Conservation (phyloP, 2,113 vertebrate genomes). For the Xyliphius kryptos region DNA sequence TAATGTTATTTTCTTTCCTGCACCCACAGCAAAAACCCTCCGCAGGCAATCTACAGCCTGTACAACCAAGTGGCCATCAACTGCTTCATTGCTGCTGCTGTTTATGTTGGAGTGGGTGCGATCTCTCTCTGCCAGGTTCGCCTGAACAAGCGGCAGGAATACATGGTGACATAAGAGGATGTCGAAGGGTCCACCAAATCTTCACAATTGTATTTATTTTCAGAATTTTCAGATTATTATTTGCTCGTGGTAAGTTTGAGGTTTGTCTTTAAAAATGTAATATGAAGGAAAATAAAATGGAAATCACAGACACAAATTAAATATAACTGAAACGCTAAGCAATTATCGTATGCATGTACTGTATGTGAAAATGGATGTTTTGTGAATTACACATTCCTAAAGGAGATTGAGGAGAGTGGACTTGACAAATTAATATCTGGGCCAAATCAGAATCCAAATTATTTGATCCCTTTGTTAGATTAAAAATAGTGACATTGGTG, state of each 20-base stretch:
- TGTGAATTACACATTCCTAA: slow-evolving; percentile 1
- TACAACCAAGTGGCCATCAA: slow-evolving; percentile 88
- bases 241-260: too few species aligned
- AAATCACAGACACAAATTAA: too few species aligned
- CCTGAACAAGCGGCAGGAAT: slow-evolving; percentile 87
- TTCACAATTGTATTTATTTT: too few species aligned
- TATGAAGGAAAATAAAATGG: too few species aligned
- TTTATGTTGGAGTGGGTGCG: slow-evolving; percentile 79
- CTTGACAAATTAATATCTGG: not conserved
- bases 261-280: too few species aligned
- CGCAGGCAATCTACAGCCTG: slow-evolving; percentile 70
- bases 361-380: not conserved
- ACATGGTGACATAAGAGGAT: slow-evolving; percentile 79
- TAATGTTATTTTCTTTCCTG: too few species aligned
- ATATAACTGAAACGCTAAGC: too few species aligned
- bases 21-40: slow-evolving; percentile 58
- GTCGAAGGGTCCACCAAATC: not conserved
- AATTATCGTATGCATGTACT: slow-evolving; percentile 12
- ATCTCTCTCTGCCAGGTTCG: slow-evolving; percentile 84
- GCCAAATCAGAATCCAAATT: too few species aligned
- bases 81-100: slow-evolving; percentile 83
- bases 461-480: not conserved
- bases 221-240: too few species aligned
- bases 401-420: not conserved
- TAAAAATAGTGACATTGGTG: not conserved